Evolutionary conservation across 2,113 vertebrate species (phyloP).

Genomic region (Ictalurus furcatus): DNA sequence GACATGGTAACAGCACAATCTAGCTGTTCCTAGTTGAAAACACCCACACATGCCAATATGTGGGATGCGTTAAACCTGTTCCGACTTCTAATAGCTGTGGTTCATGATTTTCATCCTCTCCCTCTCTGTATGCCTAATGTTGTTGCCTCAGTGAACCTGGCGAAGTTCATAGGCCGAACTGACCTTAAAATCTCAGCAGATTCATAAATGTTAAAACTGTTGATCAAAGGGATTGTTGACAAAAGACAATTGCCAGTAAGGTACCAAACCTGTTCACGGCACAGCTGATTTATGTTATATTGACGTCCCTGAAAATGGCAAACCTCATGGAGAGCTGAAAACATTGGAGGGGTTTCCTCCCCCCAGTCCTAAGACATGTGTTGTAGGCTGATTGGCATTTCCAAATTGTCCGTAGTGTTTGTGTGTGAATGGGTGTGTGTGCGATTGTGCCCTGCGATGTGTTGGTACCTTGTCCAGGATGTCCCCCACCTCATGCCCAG

Average conservation of each 20-base stretch:
- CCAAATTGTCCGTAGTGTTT: too few species aligned
- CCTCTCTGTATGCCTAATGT: background rate
- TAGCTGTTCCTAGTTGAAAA: conserved; percentile 38
- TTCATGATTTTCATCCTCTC: background rate
- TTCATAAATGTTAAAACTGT: background rate
- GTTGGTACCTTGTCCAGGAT: too few species aligned
- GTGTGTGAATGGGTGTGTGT: too few species aligned
- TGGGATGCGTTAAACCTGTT: conserved; percentile 2
- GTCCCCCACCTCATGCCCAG: too few species aligned
- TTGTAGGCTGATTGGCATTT: too few species aligned
- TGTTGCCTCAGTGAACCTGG: background rate
- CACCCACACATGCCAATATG: conserved; percentile 36
- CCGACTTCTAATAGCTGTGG: background rate
- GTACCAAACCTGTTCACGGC: background rate
- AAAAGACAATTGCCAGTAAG: background rate
- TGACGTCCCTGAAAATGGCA: background rate
- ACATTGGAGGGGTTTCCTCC: too few species aligned
- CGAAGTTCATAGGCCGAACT: background rate
- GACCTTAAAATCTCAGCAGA: too few species aligned
- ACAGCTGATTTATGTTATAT: background rate
- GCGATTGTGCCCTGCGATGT: too few species aligned
- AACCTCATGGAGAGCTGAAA: background rate
- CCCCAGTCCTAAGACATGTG: too few species aligned
- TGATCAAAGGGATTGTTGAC: background rate
- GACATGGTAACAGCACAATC: conserved; percentile 55